Conservation (phyloP, 2,888 invertebrate genomes). For the Drosophila nr. medialis region DNA sequence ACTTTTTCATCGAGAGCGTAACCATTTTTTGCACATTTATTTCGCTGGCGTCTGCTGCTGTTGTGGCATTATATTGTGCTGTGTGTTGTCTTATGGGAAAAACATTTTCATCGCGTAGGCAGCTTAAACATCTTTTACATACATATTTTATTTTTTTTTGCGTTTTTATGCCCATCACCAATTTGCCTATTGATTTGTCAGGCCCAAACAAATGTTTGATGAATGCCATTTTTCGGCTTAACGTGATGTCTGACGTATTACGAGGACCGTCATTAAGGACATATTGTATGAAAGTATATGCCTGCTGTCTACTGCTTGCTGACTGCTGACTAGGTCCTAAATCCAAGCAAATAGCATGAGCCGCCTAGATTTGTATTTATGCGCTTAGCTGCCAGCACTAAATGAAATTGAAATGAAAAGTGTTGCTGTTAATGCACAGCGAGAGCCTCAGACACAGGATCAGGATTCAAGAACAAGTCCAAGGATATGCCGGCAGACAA, state of each 20-base stretch:
- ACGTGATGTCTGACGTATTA: conserved; percentile 38
- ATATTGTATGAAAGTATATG: conserved; percentile 26
- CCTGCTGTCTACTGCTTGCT: neutral
- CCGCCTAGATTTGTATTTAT: conserved; percentile 42
- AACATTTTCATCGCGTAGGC: conserved; percentile 20
- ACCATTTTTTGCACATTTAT: conserved; percentile 56
- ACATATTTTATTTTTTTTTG: conserved; percentile 33
- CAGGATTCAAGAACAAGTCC: conserved; percentile 5
- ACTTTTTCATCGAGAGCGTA: conserved; percentile 49
- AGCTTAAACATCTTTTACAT: conserved; percentile 37
- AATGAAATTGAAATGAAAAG: conserved; percentile 47
- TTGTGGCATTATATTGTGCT: conserved; percentile 12
- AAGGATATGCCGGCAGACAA: conserved; percentile 9
- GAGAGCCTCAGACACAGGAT: conserved; percentile 16
- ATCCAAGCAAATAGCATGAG: neutral
- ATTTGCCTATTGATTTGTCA: conserved; percentile 75
- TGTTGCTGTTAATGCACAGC: conserved; percentile 27
- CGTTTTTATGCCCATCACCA: conserved; percentile 58
- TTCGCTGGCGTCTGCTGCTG: conserved; percentile 17
- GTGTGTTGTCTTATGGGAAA: conserved; percentile 59
- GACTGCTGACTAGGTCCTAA: neutral
- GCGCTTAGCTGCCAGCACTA: conserved; percentile 13
- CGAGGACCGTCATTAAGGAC: conserved; percentile 25
- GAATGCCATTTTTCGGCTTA: conserved; percentile 54
- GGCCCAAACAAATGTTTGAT: conserved; percentile 57